Evolutionary conservation across 2,888 invertebrate species (phyloP).

Genomic region (Drosophila paramelanica): DNA sequence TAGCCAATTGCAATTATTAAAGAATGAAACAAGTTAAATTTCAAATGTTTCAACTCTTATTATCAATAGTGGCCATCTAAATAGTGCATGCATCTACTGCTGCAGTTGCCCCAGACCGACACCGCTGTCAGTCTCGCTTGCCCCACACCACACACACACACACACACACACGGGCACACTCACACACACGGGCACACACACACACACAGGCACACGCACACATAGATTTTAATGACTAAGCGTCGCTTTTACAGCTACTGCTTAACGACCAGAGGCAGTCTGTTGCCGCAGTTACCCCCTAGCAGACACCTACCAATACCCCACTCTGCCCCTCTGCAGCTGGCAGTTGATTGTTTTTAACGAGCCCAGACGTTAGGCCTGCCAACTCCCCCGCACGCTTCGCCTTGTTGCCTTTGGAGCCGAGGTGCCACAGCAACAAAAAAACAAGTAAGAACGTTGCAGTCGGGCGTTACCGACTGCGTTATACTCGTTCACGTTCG

Average conservation of each 20-base stretch:
- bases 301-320: not conserved
- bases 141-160: constrained; percentile 1
- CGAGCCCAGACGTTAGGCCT: constrained; percentile 54
- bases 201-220: not conserved
- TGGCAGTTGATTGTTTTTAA: constrained; percentile 57
- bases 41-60: constrained; percentile 23
- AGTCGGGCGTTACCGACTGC: too few species aligned
- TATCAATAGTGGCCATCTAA: constrained; percentile 38
- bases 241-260: constrained; percentile 58
- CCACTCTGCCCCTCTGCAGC: not conserved
- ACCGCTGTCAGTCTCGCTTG: constrained; percentile 1
- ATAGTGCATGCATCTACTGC: constrained; percentile 44
- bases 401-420: not conserved
- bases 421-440: constrained; percentile 13
- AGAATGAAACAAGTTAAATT: constrained; percentile 16
- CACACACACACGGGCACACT: too few species aligned
- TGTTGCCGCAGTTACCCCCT: constrained; percentile 1
- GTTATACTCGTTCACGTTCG: too few species aligned
- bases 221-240: constrained; percentile 58
- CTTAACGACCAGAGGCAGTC: constrained; percentile 51
- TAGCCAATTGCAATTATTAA: not conserved
- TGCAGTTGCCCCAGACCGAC: constrained; percentile 1
- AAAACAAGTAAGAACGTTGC: too few species aligned
- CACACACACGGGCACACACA: not conserved
- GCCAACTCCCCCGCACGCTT: constrained; percentile 3